Conservation (phyloP, 1,140 invertebrate species). For the Zaprionus kolodkinae region DNA sequence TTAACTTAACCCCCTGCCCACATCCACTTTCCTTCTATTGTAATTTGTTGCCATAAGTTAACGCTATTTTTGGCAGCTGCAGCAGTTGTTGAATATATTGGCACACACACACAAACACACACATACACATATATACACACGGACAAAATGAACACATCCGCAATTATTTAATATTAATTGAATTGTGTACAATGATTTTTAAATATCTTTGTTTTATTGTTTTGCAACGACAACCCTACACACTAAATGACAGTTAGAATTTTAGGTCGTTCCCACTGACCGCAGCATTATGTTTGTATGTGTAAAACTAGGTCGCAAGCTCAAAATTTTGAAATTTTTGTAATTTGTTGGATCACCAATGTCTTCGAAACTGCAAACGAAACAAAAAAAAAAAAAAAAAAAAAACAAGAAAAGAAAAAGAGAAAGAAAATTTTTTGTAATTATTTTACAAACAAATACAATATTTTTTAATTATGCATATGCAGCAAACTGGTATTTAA, state of each 20-base stretch:
- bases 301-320: slow-evolving; percentile 61
- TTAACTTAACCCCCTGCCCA: neutral
- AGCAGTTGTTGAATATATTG: slow-evolving; percentile 38
- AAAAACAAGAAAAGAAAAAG: no score
- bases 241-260: slow-evolving; percentile 3
- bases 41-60: slow-evolving; percentile 48
- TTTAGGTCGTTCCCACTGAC: slow-evolving; percentile 19
- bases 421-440: slow-evolving; percentile 63
- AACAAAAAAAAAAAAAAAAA: slow-evolving; percentile 46
- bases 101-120: slow-evolving; percentile 19
- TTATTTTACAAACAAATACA: slow-evolving; percentile 79
- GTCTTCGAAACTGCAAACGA: slow-evolving; percentile 63
- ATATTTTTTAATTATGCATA: slow-evolving; percentile 68
- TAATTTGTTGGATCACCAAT: slow-evolving; percentile 71
- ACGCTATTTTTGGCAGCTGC: slow-evolving; percentile 27
- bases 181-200: slow-evolving; percentile 20
- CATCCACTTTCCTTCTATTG: neutral
- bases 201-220: slow-evolving; percentile 4
- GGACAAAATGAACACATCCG: neutral
- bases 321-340: slow-evolving; percentile 63
- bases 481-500: neutral
- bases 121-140: no score
- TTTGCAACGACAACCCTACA: slow-evolving; percentile 12
- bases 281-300: neutral
- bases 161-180: slow-evolving; percentile 21